Conservation (phyloP, 2,888 invertebrate genomes). For the Rugalucina vietnamica region DNA sequence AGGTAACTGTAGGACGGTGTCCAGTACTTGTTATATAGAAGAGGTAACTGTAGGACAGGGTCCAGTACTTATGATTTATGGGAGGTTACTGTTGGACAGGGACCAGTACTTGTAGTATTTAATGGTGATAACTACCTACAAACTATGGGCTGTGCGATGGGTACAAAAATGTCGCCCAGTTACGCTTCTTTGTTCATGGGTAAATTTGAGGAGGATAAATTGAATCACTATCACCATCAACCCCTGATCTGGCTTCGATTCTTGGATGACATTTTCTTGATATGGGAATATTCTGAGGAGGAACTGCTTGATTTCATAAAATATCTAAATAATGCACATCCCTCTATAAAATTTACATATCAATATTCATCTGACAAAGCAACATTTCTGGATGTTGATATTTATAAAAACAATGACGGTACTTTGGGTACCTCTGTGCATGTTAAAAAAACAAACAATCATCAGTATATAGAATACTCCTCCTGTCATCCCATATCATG, state of each 20-base stretch:
- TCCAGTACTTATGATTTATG: too few relatives aligned
- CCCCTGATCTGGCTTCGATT: neutral
- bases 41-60: too few relatives aligned
- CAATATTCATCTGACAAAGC: neutral
- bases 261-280: neutral
- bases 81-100: too few relatives aligned
- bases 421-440: neutral
- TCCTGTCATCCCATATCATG: neutral
- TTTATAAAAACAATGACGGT: neutral
- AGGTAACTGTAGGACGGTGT: too few relatives aligned
- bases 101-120: too few relatives aligned
- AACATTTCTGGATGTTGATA: neutral
- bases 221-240: neutral
- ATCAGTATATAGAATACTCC: neutral
- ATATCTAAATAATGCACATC: neutral
- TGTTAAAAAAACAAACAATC: neutral
- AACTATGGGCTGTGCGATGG: neutral
- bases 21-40: too few relatives aligned
- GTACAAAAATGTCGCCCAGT: neutral
- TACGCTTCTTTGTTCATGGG: neutral
- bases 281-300: neutral
- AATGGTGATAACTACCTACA: neutral
- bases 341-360: neutral
- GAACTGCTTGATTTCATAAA: conserved; percentile 4
- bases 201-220: neutral